Percentiles rank a stretch among this genome's conserved stretches.
These are phyloP conservation scores for Anoplolepis gracilipes DNA, from an alignment of 1,140 invertebrate species.

Conservation along the genomic window DNA sequence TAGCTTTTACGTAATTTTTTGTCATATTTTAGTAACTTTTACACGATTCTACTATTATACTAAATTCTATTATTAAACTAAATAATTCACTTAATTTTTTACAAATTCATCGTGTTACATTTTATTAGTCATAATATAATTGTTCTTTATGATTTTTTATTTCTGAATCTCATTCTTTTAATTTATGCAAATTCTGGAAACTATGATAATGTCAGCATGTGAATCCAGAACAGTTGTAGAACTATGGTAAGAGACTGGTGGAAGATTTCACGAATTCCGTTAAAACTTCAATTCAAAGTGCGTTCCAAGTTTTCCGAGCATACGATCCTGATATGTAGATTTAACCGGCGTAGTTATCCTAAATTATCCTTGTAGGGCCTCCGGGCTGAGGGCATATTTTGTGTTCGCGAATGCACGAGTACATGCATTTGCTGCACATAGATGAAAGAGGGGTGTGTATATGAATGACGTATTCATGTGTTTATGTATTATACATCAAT, in stretches of 20 bases:
- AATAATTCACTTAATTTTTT: not conserved
- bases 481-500: constrained; percentile 21
- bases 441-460: not conserved
- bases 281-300: constrained; percentile 33
- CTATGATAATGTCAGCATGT: constrained; percentile 1
- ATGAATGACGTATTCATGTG: constrained; percentile 13
- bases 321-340: constrained; percentile 51
- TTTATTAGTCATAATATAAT: not conserved
- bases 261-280: constrained; percentile 8
- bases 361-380: constrained; percentile 72
- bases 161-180: not conserved
- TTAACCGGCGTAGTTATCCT: constrained; percentile 72
- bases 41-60: not conserved
- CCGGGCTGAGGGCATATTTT: constrained; percentile 57
- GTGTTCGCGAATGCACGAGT: constrained; percentile 58
- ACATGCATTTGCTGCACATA: constrained; percentile 25
- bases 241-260: not conserved
- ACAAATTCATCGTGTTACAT: not conserved
- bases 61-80: no score
- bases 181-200: constrained; percentile 16
- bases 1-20: not conserved
- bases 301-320: constrained; percentile 37
- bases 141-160: not conserved
- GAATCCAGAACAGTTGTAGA: not conserved
- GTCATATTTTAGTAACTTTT: not conserved